A percentile compares a stretch with the other conserved stretches of the same genome.
phyloP scores from a whole-genome alignment of 2,888 invertebrate genomes.

The Perizoma flavofasciatum region DNA sequence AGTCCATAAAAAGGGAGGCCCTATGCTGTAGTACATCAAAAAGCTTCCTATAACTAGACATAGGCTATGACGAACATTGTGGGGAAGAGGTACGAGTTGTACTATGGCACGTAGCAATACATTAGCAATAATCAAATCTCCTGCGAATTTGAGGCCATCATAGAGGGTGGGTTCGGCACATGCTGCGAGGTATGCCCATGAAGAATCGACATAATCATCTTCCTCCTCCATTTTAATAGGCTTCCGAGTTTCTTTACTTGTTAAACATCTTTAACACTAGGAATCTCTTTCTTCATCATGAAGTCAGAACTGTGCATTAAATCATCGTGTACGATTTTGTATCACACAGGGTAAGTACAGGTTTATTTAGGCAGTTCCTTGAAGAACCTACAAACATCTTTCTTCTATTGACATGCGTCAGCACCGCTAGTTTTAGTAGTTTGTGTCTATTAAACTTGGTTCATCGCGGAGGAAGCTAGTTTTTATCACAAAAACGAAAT shows the following conservation, averaged over 20 bases:
- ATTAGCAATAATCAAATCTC: constrained; percentile 77
- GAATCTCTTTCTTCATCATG: neutral
- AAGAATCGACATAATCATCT: constrained; percentile 65
- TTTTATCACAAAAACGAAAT: too few species aligned
- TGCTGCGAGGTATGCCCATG: constrained; percentile 68
- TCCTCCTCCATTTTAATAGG: constrained; percentile 65
- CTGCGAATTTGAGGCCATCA: constrained; percentile 78
- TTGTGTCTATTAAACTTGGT: too few species aligned
- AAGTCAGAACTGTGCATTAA: too few species aligned
- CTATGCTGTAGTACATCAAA: constrained; percentile 71
- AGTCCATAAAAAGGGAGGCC: constrained; percentile 72
- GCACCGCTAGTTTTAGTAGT: too few species aligned
- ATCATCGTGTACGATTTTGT: too few species aligned
- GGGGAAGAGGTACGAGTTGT: constrained; percentile 69
- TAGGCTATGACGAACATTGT: constrained; percentile 73
- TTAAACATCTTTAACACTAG: neutral
- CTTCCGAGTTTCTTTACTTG: neutral
- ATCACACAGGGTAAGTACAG: too few species aligned
- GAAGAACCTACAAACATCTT: too few species aligned
- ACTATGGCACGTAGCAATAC: constrained; percentile 65
- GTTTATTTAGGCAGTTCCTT: too few species aligned
- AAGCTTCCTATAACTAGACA: constrained; percentile 73
- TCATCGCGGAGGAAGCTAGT: too few species aligned
- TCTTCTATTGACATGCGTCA: too few species aligned
- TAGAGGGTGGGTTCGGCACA: constrained; percentile 77